Evolutionary conservation across 2,888 invertebrate genomes (phyloP), one percentile per base, ranked within the genome.

Genomic region (Machimus rusticus): DNA sequence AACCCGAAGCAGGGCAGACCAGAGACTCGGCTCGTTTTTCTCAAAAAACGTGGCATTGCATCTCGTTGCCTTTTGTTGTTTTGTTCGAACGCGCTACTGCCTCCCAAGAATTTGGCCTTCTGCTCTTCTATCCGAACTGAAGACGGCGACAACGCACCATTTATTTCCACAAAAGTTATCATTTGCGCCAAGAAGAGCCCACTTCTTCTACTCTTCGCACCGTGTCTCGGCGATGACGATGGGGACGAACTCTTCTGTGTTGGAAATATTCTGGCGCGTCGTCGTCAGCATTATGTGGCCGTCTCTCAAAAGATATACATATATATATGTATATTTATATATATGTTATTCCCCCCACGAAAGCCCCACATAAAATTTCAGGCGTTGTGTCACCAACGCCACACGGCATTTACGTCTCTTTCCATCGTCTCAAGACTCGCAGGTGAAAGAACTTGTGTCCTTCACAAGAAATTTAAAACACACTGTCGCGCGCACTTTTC

Each of bases 381-480:
- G 46, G 37, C 74, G 57, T 85, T 85, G 74, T 55, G 82, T 85
- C 85, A 85, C 74, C 74, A 57, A 23, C 85, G 85, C 74, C 85
- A 74, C 37, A 28, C 66, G 23, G 66, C 66, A 12, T 66, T 85
- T 74, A 85, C 74, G 85, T 85, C 78, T 55, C 66, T n/a, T 28
- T 66, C 46, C 85, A 46, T 74, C 39, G 74, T 78, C 51, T 78
- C 19, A 84, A 77, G 39, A 82, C 16, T 43, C 23, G 76, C 87
- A 88, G 88, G 88, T 88, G 88, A 88, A 88, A 87, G 88, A 88
- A 88, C 88, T 88, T 87, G 82, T 88, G 88, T 88, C 88, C 88
- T 88, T 88, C 88, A 87, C 9, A 82, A 84, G 79, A 88, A 84
- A 82, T 74, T 77, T 37, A 81, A 87, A 39, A 51, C 78, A 28